These are phyloP conservation scores for Chlorops oryzae DNA, from an alignment of 1,140 invertebrate species.

Conservation along the genomic window DNA sequence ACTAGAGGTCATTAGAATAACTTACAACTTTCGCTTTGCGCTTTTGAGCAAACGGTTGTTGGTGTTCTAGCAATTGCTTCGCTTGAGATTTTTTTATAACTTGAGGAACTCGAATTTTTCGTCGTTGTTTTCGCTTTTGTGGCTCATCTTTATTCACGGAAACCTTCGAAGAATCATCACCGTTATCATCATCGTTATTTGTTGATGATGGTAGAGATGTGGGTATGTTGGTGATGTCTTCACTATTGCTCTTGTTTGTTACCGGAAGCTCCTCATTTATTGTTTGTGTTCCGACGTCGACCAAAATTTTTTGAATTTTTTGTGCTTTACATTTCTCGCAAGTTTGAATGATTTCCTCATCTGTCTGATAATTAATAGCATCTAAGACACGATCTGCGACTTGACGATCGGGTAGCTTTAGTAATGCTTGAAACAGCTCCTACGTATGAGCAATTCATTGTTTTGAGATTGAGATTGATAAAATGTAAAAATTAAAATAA, in stretches of 20 bases:
- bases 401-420: slow-evolving; percentile 34
- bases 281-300: slow-evolving; percentile 6
- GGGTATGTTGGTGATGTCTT: neutral
- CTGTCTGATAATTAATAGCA: slow-evolving; percentile 27
- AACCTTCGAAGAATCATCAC: slow-evolving; percentile 25
- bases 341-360: neutral
- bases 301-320: neutral
- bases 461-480: too few species aligned
- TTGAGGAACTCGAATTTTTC: slow-evolving; percentile 34
- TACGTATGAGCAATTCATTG: too few species aligned
- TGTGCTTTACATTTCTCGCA: slow-evolving; percentile 5
- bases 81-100: slow-evolving; percentile 37
- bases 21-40: slow-evolving; percentile 1
- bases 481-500: too few species aligned
- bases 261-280: neutral
- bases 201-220: neutral
- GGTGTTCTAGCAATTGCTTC: slow-evolving; percentile 20
- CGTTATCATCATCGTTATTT: neutral
- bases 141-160: slow-evolving; percentile 6
- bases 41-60: neutral
- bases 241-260: neutral
- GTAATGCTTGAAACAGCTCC: slow-evolving; percentile 34
- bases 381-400: slow-evolving; percentile 35
- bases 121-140: slow-evolving; percentile 34
- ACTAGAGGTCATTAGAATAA: neutral